These are phyloP conservation scores for Augiades crinisus DNA, from an alignment of 2,888 invertebrate genomes.

Conservation along the genomic window DNA sequence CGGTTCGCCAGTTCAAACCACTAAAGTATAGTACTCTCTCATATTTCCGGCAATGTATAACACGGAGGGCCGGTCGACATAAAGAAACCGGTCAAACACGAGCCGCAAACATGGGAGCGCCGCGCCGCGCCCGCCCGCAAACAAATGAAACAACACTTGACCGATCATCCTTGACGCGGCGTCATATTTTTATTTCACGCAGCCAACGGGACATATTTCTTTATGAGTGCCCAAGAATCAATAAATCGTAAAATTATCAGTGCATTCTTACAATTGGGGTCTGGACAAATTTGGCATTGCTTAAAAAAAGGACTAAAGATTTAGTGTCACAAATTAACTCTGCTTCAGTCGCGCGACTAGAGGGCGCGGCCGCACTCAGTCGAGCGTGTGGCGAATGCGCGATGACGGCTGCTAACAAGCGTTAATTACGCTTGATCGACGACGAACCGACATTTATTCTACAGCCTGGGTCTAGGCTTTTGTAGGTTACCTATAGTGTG, in stretches of 20 bases:
- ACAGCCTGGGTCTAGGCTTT: too few species aligned
- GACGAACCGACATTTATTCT: too few species aligned
- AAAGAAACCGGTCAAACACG: constrained; percentile 72
- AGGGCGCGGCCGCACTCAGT: background rate
- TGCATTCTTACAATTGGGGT: too few species aligned
- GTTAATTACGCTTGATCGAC: constrained; percentile 6
- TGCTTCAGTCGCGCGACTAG: background rate
- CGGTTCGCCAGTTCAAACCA: background rate
- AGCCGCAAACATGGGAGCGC: constrained; percentile 67
- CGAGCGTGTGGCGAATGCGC: constrained; percentile 9
- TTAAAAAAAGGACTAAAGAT: too few species aligned
- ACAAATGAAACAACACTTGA: constrained; percentile 65
- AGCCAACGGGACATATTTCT: background rate
- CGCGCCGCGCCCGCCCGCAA: constrained; percentile 56
- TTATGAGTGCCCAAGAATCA: too few species aligned
- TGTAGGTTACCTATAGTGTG: too few species aligned
- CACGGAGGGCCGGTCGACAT: constrained; percentile 52
- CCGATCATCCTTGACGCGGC: constrained; percentile 58
- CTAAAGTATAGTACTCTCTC: constrained; percentile 1
- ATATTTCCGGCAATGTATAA: constrained; percentile 21
- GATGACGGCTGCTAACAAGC: constrained; percentile 15
- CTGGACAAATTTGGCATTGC: too few species aligned
- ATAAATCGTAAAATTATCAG: too few species aligned
- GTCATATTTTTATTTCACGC: background rate
- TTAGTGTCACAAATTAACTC: too few species aligned